Evolutionary conservation across 2,113 vertebrate genomes (phyloP).

Genomic region (Ctenodactylus gundi): DNA sequence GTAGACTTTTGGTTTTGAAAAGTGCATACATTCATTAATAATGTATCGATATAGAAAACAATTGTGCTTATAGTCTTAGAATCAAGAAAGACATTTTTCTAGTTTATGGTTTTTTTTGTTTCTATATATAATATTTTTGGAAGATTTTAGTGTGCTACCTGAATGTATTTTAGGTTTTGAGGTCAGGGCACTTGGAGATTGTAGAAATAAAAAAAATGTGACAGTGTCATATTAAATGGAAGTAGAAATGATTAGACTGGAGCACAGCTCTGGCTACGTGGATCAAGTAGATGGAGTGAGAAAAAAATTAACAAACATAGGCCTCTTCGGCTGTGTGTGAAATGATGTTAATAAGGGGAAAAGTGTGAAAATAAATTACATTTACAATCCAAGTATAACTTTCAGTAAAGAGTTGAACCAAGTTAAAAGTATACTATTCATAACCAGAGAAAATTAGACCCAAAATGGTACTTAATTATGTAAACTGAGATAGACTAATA

Average conservation of each 20-base stretch:
- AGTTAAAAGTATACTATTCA: background rate
- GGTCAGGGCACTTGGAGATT: background rate
- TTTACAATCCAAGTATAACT: background rate
- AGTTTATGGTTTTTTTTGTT: background rate
- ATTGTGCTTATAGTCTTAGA: background rate
- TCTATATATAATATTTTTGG: background rate
- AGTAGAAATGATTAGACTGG: background rate
- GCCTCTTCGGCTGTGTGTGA: background rate
- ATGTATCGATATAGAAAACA: background rate
- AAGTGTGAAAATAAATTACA: background rate
- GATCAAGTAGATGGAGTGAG: background rate
- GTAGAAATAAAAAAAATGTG: background rate
- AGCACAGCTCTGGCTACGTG: background rate
- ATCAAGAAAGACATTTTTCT: background rate
- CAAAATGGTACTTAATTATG: background rate
- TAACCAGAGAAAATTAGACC: background rate
- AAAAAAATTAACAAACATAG: background rate
- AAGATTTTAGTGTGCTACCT: background rate
- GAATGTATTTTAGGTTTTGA: background rate
- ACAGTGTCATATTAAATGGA: background rate
- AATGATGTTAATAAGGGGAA: background rate
- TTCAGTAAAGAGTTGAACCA: background rate
- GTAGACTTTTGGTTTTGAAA: background rate
- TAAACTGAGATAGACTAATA: background rate
- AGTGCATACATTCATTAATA: background rate